Conservation (phyloP, 92 coral and sea anemone genomes). For the Epizoanthus stellaris region DNA sequence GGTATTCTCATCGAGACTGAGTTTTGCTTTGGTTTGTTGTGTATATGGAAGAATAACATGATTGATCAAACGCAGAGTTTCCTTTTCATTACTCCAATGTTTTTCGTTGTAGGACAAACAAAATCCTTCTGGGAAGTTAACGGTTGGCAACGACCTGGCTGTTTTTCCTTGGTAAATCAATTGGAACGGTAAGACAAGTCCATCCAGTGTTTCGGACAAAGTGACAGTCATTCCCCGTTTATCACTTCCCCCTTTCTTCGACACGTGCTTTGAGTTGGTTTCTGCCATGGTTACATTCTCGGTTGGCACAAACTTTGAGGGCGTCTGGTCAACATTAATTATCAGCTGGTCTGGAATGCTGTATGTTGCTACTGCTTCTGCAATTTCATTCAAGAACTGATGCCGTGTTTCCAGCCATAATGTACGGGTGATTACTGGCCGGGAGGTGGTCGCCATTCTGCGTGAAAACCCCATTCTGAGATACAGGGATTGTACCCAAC, state of each 20-base stretch:
- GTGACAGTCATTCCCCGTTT: conserved; percentile 70
- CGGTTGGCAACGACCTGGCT: conserved; percentile 66
- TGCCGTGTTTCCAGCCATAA: conserved; percentile 65
- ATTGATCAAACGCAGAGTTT: conserved; percentile 58
- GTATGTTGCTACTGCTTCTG: conserved; percentile 57
- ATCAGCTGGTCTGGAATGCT: conserved; percentile 69
- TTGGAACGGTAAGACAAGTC: conserved; percentile 64
- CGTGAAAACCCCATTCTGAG: conserved; percentile 61
- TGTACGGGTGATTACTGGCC: conserved; percentile 55
- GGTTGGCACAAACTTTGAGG: conserved; percentile 67
- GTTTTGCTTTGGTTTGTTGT: conserved; percentile 58
- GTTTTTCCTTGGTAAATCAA: conserved; percentile 67
- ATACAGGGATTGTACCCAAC: conserved; percentile 74
- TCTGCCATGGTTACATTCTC: conserved; percentile 72
- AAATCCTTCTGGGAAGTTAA: conserved; percentile 71
- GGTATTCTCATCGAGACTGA: conserved; percentile 59
- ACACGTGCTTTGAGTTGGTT: conserved; percentile 59
- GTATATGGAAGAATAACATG: conserved; percentile 53
- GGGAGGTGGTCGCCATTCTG: conserved; percentile 65
- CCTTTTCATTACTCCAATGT: conserved; percentile 69
- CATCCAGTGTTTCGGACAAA: conserved; percentile 63
- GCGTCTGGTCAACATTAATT: conserved; percentile 67
- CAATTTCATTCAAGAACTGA: conserved; percentile 56
- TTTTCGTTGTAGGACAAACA: conserved; percentile 64
- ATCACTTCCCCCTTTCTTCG: conserved; percentile 66